Evolutionary conservation across 2,113 vertebrate genomes (phyloP), one percentile per base, ranked within the genome.

Genomic region (Thalassarche chlororhynchos): DNA sequence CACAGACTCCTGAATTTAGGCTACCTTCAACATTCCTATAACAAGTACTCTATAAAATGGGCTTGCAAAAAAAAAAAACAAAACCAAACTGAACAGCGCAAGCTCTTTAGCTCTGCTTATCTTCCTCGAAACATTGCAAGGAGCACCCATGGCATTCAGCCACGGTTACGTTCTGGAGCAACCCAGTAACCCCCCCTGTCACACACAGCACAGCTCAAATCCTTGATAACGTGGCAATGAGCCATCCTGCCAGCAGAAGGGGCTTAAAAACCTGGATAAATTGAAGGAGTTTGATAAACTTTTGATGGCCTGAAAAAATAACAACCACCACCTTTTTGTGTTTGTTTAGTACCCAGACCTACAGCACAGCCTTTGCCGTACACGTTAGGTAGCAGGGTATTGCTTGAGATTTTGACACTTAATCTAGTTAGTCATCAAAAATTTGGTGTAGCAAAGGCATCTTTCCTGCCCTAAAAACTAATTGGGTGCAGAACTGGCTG

Each of bases 91-190:
- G 20, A 34, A 4, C 29, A 23, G 20, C 11, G 3, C 12, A 51
- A 51, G 32, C 36, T 54, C 49, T 64, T 69, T 18, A 46, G 2
- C 29, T 46, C 13, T 40, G 3, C 29, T 84, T 61, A 46, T 25
- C 49, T 69, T 32, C 61, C 79, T 17, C 25, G 2, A 62, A 12
- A 20, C 9, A 16, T 57, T 8, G 4, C 21, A 17, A 36, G 49
- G 21, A 61, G 31, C 40, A 54, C 14, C n/a, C 2, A 0, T 9
- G 24, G 46, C 31, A 21, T 23, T 51, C 28, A 51, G 61, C 47
- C 61, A 19, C 1, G 0, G 44, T 19, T 55, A 23, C 1, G 0
- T 29, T 38, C 54, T 55, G 28, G 21, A 84, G 34, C 28, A 23
- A 20, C 24, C 61, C 70, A 14, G 3, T 9, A n/a, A 36, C 44